Conservation (phyloP, 2,797 vertebrate species). For the Characodon lateralis region DNA sequence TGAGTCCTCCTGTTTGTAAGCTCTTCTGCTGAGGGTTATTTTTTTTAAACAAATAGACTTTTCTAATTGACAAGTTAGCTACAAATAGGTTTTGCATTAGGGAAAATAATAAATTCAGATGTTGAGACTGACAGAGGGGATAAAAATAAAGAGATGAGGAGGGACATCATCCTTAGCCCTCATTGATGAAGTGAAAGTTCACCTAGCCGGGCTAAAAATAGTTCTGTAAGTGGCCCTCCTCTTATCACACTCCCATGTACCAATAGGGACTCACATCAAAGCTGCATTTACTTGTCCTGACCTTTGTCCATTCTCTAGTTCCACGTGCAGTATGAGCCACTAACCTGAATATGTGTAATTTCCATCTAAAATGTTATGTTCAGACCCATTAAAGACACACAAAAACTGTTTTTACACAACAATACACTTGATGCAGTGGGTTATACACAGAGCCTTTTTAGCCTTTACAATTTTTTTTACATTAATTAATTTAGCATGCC, state of each 20-base stretch:
- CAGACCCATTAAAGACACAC: neutral
- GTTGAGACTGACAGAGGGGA: neutral
- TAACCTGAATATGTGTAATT: constrained; percentile 15
- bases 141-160: constrained; percentile 4
- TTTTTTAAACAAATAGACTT: neutral
- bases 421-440: neutral
- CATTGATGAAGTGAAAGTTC: constrained; percentile 57
- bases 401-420: neutral
- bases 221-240: constrained; percentile 32
- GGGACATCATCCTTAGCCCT: constrained; percentile 37
- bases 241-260: constrained; percentile 12
- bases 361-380: neutral
- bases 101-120: neutral
- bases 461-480: constrained; percentile 6
- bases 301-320: constrained; percentile 55
- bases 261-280: constrained; percentile 69
- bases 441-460: neutral
- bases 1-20: neutral
- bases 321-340: constrained; percentile 14
- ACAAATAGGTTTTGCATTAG: neutral
- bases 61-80: neutral
- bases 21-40: neutral
- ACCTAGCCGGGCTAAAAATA: constrained; percentile 61
- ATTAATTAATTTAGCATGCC: constrained; percentile 5
- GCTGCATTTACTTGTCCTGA: constrained; percentile 60